Percentiles rank a stretch among this genome's conserved stretches.
Conservation (phyloP, 2,888 invertebrate species). For the Eristalinus sepulchralis region DNA sequence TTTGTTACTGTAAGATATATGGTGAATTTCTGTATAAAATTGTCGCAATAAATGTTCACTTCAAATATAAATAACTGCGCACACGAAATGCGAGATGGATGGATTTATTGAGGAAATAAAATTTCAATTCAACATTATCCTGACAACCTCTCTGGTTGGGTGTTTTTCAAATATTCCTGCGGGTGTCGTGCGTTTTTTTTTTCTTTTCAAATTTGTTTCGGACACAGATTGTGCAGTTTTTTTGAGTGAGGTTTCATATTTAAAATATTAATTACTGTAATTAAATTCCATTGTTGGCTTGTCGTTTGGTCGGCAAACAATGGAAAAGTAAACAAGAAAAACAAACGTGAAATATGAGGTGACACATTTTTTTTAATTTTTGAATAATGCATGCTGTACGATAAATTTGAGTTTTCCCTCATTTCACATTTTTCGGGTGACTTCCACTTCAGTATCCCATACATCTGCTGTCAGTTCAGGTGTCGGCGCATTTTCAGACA, state of each 20-base stretch:
- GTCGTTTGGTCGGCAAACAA: background rate
- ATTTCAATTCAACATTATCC: background rate
- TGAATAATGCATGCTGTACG: no score
- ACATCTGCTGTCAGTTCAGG: no score
- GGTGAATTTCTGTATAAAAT: slow-evolving; percentile 36
- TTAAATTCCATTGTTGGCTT: background rate
- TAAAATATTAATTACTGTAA: background rate
- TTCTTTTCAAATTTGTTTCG: background rate
- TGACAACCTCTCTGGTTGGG: background rate
- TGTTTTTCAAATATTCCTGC: no score
- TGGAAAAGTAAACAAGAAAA: background rate
- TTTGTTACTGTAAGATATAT: slow-evolving; percentile 44
- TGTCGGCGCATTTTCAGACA: no score
- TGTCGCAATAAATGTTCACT: slow-evolving; percentile 34
- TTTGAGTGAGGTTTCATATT: background rate
- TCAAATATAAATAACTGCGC: background rate
- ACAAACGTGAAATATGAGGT: background rate
- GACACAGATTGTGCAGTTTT: background rate
- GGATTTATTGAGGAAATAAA: slow-evolving; percentile 8
- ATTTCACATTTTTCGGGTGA: no score
- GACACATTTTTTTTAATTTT: background rate
- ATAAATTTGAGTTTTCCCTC: no score
- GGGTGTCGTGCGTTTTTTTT: background rate
- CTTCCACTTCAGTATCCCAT: no score
- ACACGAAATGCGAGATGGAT: slow-evolving; percentile 21